Evolutionary conservation across 2,113 vertebrate genomes (phyloP), one percentile per base, ranked within the genome.

Genomic region (Girardinichthys multiradiatus): DNA sequence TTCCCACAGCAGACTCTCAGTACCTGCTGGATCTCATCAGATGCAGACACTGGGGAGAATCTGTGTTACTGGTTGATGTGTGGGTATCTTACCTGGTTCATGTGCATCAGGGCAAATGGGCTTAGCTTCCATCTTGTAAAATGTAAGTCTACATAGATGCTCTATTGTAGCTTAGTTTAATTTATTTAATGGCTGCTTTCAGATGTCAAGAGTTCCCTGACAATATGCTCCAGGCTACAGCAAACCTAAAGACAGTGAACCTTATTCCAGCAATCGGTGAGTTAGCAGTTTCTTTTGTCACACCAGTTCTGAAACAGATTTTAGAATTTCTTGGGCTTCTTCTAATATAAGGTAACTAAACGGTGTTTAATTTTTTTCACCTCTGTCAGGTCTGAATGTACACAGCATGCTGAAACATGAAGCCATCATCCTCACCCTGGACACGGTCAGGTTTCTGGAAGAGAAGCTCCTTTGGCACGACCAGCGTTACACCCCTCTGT

Each of bases 321-420:
- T 39, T 13, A 10, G 14, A 13, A 39, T 39, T 14, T 39, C 37
- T 39, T 39, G 12, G 14, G 10, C 14, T 39, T 39, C 14, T 39
- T 39, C 37, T 39, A 14, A 13, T 13, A 39, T n/a, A n/a, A n/a
- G n/a, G n/a, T n/a, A n/a, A n/a, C 35, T 19, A n/a, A 24, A 63
- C 11, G 26, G 30, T 21, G 60, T 45, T 45, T 37, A 10, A 12
- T 33, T 33, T 33, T 33, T 15, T 3, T 60, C 27, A 4, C 58
- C 14, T 66, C 12, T 2, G 0, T 74, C 90, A 97, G 97, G 96
- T 57, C 90, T 98, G 61, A 98, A 97, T 0, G 95, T 97, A 29
- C 87, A 98, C 93, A 97, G 96, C 87, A 88, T 98, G 88, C 88
- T 98, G 76, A 97, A 98, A 67, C 93, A 98, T 15, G 91, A 96